These are phyloP conservation scores for Pheosia tremula DNA, from an alignment of 2,888 invertebrate species.

Conservation along the genomic window DNA sequence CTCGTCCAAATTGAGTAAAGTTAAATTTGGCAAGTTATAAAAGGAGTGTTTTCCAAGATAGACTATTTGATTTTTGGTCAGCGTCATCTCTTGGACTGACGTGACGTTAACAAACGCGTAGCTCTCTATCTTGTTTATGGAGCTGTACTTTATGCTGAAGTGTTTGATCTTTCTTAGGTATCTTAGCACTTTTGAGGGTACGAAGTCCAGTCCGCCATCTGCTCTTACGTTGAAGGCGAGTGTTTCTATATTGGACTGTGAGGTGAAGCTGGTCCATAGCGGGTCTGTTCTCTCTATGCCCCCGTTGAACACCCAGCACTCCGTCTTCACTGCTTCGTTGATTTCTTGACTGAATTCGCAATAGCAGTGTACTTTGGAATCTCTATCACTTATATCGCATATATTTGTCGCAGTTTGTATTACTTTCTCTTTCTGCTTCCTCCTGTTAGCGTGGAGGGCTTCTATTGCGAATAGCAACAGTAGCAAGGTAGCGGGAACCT, in stretches of 20 bases:
- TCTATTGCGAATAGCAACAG: constrained; percentile 80
- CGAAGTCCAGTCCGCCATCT: constrained; percentile 87
- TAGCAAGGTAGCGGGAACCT: constrained; percentile 79
- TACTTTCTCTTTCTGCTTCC: constrained; percentile 74
- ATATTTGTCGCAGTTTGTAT: constrained; percentile 72
- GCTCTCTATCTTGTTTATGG: constrained; percentile 87
- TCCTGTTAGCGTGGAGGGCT: constrained; percentile 73
- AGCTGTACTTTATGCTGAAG: constrained; percentile 89
- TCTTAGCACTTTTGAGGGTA: constrained; percentile 89
- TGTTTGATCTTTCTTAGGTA: constrained; percentile 87
- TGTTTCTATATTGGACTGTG: constrained; percentile 88
- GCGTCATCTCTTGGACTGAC: constrained; percentile 87
- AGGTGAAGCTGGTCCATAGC: constrained; percentile 89
- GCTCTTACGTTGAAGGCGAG: constrained; percentile 89
- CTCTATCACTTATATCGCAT: constrained; percentile 82
- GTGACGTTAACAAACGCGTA: constrained; percentile 91
- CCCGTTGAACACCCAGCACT: constrained; percentile 90
- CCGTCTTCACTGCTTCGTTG: constrained; percentile 87
- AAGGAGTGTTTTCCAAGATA: constrained; percentile 88
- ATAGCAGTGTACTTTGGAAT: constrained; percentile 87
- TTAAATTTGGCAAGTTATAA: constrained; percentile 88
- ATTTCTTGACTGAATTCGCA: constrained; percentile 85
- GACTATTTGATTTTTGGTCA: constrained; percentile 89
- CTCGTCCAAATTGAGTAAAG: constrained; percentile 88
- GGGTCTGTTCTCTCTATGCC: constrained; percentile 87